Evolutionary conservation across 2,888 invertebrate genomes (phyloP).

Genomic region (Endomychus coccineus): DNA sequence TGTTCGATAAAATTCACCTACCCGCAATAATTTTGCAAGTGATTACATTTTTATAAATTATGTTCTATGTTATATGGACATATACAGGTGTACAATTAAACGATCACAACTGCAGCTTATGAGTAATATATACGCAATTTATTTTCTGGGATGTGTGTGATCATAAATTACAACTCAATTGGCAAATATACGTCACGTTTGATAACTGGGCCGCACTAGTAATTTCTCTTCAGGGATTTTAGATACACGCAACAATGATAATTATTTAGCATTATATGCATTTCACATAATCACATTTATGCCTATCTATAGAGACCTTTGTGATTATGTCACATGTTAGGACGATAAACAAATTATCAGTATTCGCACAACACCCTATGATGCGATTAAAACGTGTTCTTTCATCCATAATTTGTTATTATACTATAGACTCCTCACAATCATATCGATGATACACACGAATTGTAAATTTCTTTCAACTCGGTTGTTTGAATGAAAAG

Average conservation of each 20-base stretch:
- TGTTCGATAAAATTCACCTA: no score
- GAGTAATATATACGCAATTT: constrained; percentile 37
- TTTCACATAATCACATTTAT: constrained; percentile 35
- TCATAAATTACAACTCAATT: constrained; percentile 36
- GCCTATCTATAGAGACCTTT: constrained; percentile 5
- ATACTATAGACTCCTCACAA: no score
- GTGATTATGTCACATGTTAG: neutral
- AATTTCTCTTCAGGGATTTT: constrained; percentile 39
- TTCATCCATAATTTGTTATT: no score
- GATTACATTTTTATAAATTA: no score
- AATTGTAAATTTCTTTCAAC: no score
- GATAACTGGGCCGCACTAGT: constrained; percentile 39
- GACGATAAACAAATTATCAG: neutral
- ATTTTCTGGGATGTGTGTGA: constrained; percentile 31
- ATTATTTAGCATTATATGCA: constrained; percentile 42
- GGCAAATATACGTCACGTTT: constrained; percentile 41
- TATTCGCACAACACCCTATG: neutral
- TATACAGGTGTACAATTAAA: no score
- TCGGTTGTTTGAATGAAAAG: no score
- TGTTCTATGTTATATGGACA: no score
- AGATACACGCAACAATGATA: constrained; percentile 38
- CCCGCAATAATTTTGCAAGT: no score
- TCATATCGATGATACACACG: no score
- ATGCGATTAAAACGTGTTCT: no score
- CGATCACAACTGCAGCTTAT: no score